These are phyloP conservation scores for Drosophila bifasciata DNA, from an alignment of 1,140 invertebrate species.

Conservation along the genomic window DNA sequence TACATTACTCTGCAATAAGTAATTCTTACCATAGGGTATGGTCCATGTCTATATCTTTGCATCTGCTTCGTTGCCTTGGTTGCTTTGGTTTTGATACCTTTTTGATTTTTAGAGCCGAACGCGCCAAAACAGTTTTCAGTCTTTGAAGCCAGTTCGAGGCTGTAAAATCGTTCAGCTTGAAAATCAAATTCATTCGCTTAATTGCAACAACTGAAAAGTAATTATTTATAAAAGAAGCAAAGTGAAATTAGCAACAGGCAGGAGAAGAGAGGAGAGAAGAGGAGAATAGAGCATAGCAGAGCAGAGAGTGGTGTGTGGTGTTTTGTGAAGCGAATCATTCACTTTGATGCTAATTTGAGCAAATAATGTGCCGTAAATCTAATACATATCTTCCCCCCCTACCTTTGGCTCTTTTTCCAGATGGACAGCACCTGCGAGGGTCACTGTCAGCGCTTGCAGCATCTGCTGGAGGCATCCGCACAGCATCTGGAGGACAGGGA, in stretches of 20 bases:
- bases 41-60: too few relatives aligned
- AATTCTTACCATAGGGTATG: too few relatives aligned
- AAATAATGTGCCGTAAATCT: conserved; percentile 21
- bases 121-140: conserved; percentile 14
- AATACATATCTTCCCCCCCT: conserved; percentile 1
- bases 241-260: conserved; percentile 60
- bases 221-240: conserved; percentile 48
- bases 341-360: conserved; percentile 37
- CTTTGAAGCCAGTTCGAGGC: conserved; percentile 17
- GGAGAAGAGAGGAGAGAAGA: conserved; percentile 14
- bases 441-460: conserved; percentile 64
- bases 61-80: conserved; percentile 2
- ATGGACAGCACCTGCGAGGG: conserved; percentile 76
- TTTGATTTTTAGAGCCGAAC: conserved; percentile 74
- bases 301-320: conserved; percentile 13
- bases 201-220: conserved; percentile 65
- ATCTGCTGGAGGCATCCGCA: conserved; percentile 53
- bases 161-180: conserved; percentile 74
- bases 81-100: conserved; percentile 50
- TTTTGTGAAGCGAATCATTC: conserved; percentile 33
- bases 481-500: conserved; percentile 84
- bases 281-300: conserved; percentile 40
- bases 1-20: too few relatives aligned
- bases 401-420: conserved; percentile 31
- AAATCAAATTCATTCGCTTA: conserved; percentile 72